phyloP scores from a whole-genome alignment of 2,113 vertebrate genomes.

The Nycticebus coucang region DNA sequence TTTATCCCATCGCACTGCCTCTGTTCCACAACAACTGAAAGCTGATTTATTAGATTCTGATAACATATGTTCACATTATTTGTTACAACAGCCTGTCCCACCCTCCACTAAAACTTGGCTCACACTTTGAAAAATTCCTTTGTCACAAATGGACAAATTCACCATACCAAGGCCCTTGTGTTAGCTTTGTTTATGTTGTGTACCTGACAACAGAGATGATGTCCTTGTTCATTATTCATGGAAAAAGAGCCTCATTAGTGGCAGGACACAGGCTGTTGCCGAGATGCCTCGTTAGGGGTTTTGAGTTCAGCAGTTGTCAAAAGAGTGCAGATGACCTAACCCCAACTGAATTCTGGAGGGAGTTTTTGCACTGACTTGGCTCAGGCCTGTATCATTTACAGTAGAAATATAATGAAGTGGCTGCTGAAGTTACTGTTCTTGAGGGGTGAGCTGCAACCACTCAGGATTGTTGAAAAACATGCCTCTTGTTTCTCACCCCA shows the following conservation, averaged over 20 bases:
- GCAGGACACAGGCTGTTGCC: constrained; percentile 80
- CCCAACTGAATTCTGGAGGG: constrained; percentile 78
- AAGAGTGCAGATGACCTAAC: constrained; percentile 84
- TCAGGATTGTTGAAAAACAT: constrained; percentile 58
- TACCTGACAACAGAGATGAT: constrained; percentile 87
- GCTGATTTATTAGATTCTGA: constrained; percentile 86
- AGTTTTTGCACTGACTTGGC: constrained; percentile 79
- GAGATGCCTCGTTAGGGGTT: constrained; percentile 82
- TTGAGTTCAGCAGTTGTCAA: constrained; percentile 81
- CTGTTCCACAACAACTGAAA: constrained; percentile 69
- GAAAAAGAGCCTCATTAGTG: constrained; percentile 86
- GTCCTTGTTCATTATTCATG: constrained; percentile 85
- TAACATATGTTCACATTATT: constrained; percentile 86
- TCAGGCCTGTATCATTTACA: constrained; percentile 76
- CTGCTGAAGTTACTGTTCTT: constrained; percentile 76
- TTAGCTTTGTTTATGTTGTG: constrained; percentile 86
- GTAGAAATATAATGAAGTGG: constrained; percentile 75
- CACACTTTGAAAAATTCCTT: constrained; percentile 78
- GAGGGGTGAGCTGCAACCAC: constrained; percentile 63
- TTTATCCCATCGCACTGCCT: constrained; percentile 69
- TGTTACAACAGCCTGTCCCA: constrained; percentile 80
- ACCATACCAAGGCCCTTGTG: constrained; percentile 81
- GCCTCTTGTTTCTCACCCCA: constrained; percentile 34
- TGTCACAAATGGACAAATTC: constrained; percentile 80
- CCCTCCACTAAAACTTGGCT: constrained; percentile 84